Conservation (phyloP, 2,797 vertebrate species). For the Acanthurus leucopareius region DNA sequence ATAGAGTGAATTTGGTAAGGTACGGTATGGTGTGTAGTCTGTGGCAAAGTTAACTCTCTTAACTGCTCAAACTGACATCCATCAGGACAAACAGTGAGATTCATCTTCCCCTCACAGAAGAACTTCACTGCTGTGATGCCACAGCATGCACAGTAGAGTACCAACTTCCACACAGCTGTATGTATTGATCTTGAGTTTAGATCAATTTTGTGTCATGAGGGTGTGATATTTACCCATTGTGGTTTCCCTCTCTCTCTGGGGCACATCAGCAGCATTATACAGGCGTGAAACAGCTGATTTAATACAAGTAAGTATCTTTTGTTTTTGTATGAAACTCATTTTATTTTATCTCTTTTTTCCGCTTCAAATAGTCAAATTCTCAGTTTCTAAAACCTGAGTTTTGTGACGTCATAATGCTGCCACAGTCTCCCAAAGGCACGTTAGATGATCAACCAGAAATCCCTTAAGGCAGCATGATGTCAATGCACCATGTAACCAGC, state of each 20-base stretch:
- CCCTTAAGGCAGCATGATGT: neutral
- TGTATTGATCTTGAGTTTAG: conserved; percentile 22
- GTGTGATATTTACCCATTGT: conserved; percentile 9
- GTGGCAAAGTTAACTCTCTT: neutral
- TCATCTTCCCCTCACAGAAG: neutral
- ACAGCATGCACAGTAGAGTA: conserved; percentile 1
- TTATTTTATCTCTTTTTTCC: too few relatives aligned
- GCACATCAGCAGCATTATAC: neutral
- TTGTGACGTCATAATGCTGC: neutral
- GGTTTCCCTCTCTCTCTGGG: neutral
- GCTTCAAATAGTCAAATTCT: too few relatives aligned
- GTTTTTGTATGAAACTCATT: neutral
- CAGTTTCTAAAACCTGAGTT: neutral
- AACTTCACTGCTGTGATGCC: conserved; percentile 15
- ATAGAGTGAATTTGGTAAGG: neutral
- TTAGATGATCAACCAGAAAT: neutral
- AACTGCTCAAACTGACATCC: neutral
- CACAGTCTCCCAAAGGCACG: too few relatives aligned
- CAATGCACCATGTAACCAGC: conserved; percentile 14
- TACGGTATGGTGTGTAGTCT: too few relatives aligned
- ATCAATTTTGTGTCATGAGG: neutral
- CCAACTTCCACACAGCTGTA: neutral
- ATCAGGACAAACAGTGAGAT: conserved; percentile 1
- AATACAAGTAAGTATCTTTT: neutral
- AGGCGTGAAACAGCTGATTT: neutral